Conservation (phyloP, 2,797 vertebrate genomes). For the Basileuterus tristriatus region DNA sequence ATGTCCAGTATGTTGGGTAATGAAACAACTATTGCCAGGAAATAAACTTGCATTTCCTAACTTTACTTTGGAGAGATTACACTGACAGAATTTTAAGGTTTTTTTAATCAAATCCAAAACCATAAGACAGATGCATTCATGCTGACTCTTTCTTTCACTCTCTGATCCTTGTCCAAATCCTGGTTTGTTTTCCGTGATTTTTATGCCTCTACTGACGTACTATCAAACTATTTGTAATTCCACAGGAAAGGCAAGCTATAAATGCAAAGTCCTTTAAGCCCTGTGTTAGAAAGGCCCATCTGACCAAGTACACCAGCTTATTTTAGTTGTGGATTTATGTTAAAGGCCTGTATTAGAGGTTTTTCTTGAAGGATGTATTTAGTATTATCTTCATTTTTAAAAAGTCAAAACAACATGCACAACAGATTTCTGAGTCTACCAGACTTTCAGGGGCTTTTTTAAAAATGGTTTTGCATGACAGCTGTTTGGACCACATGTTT, state of each 20-base stretch:
- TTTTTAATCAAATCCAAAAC: constrained; percentile 15
- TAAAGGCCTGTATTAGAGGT: background rate
- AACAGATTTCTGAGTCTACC: background rate
- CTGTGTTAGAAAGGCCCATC: background rate
- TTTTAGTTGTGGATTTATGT: background rate
- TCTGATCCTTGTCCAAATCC: constrained; percentile 20
- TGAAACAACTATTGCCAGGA: background rate
- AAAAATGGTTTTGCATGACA: background rate
- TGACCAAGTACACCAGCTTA: background rate
- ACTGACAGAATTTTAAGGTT: background rate
- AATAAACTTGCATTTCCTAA: background rate
- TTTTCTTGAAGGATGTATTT: background rate
- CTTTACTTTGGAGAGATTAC: background rate
- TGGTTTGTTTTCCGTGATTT: constrained; percentile 23
- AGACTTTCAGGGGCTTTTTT: background rate
- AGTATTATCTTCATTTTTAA: background rate
- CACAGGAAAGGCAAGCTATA: background rate
- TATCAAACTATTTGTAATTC: background rate
- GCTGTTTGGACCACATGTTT: constrained; percentile 7
- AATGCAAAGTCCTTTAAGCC: background rate
- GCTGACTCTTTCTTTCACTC: background rate
- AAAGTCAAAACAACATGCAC: background rate
- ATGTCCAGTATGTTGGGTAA: rapidly evolving
- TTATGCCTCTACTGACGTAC: background rate
- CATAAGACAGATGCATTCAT: background rate